Conservation (phyloP, 2,113 vertebrate genomes). For the Anhinga anhinga region DNA sequence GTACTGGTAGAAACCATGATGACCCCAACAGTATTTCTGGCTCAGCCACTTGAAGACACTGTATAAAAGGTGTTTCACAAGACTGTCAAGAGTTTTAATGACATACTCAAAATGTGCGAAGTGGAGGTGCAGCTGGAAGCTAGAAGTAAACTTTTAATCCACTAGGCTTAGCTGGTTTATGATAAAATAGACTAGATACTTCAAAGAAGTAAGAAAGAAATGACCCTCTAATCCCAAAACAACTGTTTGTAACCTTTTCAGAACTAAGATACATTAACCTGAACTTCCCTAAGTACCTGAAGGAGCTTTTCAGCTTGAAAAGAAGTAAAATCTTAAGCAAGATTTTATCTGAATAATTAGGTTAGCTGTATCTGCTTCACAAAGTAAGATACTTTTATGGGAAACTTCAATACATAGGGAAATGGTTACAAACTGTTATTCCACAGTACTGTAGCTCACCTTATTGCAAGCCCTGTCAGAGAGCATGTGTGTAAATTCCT, state of each 20-base stretch:
- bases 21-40: neutral
- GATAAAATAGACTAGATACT: neutral
- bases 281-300: neutral
- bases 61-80: neutral
- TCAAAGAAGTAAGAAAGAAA: neutral
- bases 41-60: neutral
- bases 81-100: neutral
- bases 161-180: neutral
- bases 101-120: neutral
- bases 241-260: neutral
- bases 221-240: neutral
- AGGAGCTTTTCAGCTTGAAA: neutral
- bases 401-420: neutral
- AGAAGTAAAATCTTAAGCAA: neutral
- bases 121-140: neutral
- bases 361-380: neutral
- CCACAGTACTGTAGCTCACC: neutral
- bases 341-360: neutral
- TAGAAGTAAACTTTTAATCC: neutral
- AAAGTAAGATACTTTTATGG: neutral
- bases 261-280: neutral
- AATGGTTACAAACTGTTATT: neutral
- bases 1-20: neutral
- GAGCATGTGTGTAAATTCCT: neutral
- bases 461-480: neutral